Base-by-base conservation (phyloP, 92 coral and sea anemone genomes). In the Zoanthus sociatus region DNA sequence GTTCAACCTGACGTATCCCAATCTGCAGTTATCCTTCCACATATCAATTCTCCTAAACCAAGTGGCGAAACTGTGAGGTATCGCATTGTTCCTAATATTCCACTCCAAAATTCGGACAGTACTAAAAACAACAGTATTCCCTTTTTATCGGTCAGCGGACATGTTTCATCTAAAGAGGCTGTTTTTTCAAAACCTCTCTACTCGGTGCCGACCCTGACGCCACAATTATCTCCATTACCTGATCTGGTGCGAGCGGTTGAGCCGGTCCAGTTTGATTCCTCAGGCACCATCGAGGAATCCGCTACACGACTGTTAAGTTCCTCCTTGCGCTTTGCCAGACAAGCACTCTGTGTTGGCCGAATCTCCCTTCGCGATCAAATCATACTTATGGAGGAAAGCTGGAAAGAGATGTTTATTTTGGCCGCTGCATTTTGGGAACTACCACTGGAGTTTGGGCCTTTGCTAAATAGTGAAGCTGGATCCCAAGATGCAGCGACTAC, bases 331-430 rank as follows among this genome's bases (percentile, higher is more conserved):
- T 97, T 97, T 70, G 98, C 97, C 46, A 95, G 98, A 30, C 96
- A 96, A 73, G 89, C 95, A 20, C 90, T 98, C 2, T 95, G 97
- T 88, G 94, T 97, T 70, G 92, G 94, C 16, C 87, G 93, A 16
- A 73, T 95, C 76, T 96, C 96, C 15, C 96, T 97, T 46, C 98
- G 99, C 5, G 99, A 97, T 78, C 99, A 97, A 83, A 93, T 97
- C 12, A 97, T 97, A 32, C 95, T 97, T 4, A 89, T 97, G 73
- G 99, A 97, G 75, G 99, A 97, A 61, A 91, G 96, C 76, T 97
- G 99, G 99, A 93, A 88, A 68, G 98, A 97, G 81, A 82, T 93
- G 92, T 92, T 97, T 44, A 93, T 97, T 10, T 64, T 97, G 86
- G 98, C 95, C 90, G 98, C 99, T 66, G 98, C 96, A 33, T 88